Conservation (phyloP, 2,888 invertebrate genomes). For the Metalampra italica region DNA sequence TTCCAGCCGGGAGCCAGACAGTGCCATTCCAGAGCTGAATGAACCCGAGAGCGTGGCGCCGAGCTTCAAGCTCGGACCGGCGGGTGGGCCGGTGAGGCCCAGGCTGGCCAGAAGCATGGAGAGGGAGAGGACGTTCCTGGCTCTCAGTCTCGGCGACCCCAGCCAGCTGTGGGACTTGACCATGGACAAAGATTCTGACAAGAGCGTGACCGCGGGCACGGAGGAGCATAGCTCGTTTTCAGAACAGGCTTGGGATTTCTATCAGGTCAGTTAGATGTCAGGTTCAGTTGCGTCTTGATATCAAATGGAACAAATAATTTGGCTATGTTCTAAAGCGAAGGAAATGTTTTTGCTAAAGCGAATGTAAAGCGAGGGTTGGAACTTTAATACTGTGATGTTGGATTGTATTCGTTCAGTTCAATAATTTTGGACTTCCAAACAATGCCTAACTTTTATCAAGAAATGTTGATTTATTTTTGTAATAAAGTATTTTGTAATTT, state of each 20-base stretch:
- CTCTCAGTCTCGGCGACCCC: slow-evolving; percentile 63
- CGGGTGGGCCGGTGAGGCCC: slow-evolving; percentile 64
- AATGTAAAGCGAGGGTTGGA: too few relatives aligned
- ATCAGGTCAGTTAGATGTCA: slow-evolving; percentile 83
- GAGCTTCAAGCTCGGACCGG: slow-evolving; percentile 82
- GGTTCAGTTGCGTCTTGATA: too few relatives aligned
- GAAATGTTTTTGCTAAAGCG: background rate
- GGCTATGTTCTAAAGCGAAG: too few relatives aligned
- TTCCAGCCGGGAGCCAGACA: slow-evolving; percentile 50
- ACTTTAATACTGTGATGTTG: too few relatives aligned
- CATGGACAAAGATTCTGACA: slow-evolving; percentile 71
- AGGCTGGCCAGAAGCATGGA: slow-evolving; percentile 57
- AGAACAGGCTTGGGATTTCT: slow-evolving; percentile 97
- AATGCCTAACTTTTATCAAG: too few relatives aligned
- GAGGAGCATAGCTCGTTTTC: slow-evolving; percentile 91
- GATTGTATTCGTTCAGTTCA: too few relatives aligned
- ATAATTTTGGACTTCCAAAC: too few relatives aligned
- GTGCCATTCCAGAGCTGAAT: slow-evolving; percentile 61
- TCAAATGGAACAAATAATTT: too few relatives aligned
- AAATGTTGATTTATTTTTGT: too few relatives aligned
- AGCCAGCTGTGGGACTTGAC: slow-evolving; percentile 64
- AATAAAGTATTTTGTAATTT: too few relatives aligned
- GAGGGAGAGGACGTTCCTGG: slow-evolving; percentile 58
- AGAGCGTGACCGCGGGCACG: slow-evolving; percentile 80
- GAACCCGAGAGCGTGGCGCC: slow-evolving; percentile 71